phyloP scores from a whole-genome alignment of 2,113 vertebrate species.

The Leptocoma aspasia region DNA sequence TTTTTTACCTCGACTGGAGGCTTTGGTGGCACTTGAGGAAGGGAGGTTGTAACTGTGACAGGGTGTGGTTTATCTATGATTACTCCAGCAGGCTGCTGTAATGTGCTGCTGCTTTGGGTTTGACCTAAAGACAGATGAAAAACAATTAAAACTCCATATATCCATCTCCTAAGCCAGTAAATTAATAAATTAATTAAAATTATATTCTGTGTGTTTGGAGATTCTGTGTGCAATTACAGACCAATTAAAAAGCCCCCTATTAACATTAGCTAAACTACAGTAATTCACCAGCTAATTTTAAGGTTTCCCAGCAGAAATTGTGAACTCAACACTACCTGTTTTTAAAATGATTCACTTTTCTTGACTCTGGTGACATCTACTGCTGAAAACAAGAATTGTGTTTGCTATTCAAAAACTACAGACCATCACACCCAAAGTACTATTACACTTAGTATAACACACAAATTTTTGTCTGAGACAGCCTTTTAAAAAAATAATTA shows the following conservation, averaged over 20 bases:
- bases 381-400: not conserved
- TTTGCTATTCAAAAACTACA: not conserved
- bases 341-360: not conserved
- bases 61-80: conserved; percentile 54
- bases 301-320: not conserved
- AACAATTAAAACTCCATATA: not conserved
- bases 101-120: conserved; percentile 70
- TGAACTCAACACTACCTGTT: not conserved
- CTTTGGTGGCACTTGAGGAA: conserved; percentile 66
- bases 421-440: not conserved
- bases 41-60: conserved; percentile 70
- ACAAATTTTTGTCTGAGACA: not conserved
- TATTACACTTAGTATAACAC: not conserved
- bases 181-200: not conserved
- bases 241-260: not conserved
- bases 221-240: not conserved
- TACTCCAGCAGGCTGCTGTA: conserved; percentile 59
- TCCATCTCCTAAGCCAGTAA: not conserved
- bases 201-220: not conserved
- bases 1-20: conserved; percentile 44
- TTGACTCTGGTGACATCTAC: conserved; percentile 20
- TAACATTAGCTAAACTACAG: not conserved
- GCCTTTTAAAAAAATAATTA: not conserved
- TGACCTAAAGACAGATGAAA: conserved; percentile 72
- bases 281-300: not conserved